Conservation (phyloP, 2,888 invertebrate species). For the Tenthredo distinguenda region DNA sequence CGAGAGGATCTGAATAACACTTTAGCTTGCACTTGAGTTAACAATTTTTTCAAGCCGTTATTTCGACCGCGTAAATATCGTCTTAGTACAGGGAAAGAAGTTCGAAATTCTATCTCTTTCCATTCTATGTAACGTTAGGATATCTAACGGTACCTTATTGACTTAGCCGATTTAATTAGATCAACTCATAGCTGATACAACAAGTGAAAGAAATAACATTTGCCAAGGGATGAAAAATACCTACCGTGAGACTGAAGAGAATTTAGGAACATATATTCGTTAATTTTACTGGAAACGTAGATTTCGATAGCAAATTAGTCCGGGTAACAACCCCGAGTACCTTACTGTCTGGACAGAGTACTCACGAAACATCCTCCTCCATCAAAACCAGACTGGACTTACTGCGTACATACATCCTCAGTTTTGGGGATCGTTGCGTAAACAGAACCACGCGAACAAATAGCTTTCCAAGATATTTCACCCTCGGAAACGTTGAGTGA, state of each 20-base stretch:
- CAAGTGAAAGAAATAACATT: background rate
- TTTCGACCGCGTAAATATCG: background rate
- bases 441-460: conserved; percentile 6
- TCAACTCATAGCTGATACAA: background rate
- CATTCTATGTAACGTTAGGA: background rate
- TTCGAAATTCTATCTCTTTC: background rate
- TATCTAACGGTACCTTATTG: background rate
- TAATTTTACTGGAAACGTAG: background rate
- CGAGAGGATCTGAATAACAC: conserved; percentile 24
- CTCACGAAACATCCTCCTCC: background rate
- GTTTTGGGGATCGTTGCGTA: background rate
- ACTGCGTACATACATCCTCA: background rate
- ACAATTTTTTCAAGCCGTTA: background rate
- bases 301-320: background rate
- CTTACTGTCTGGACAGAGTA: conserved; percentile 13
- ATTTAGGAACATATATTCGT: background rate
- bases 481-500: background rate
- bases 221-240: background rate
- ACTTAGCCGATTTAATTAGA: background rate
- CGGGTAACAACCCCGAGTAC: background rate
- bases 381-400: background rate
- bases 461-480: background rate
- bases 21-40: conserved; percentile 29
- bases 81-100: background rate
- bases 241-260: background rate